Percentiles rank a stretch among this genome's conserved stretches.
Evolutionary conservation across 2,888 invertebrate species (phyloP).

Genomic region (Byasa hedistus): DNA sequence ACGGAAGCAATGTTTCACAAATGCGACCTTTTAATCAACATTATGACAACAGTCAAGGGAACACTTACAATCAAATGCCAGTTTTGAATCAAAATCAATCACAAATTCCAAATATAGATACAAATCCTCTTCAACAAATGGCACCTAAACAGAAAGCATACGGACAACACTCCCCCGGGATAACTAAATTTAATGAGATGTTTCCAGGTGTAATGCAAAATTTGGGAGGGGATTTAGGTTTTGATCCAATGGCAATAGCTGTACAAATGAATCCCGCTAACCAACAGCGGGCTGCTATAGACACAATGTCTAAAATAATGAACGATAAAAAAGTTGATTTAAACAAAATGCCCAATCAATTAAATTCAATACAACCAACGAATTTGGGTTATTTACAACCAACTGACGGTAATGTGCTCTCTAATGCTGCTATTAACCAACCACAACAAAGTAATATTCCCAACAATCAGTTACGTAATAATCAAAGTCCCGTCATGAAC

Average conservation of each 20-base stretch:
- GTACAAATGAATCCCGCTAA: constrained; percentile 74
- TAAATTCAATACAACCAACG: constrained; percentile 28
- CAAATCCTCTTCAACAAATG: constrained; percentile 11
- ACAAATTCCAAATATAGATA: constrained; percentile 1
- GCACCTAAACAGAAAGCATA: constrained; percentile 15
- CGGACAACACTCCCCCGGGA: constrained; percentile 53
- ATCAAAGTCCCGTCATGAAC: constrained; percentile 5
- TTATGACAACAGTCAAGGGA: constrained; percentile 11
- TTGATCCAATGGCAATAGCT: constrained; percentile 73
- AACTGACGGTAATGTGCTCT: constrained; percentile 4
- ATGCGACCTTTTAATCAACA: constrained; percentile 11
- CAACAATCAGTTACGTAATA: background rate
- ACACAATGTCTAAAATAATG: constrained; percentile 59
- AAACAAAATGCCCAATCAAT: constrained; percentile 28
- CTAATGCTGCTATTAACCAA: constrained; percentile 21
- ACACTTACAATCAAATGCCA: constrained; percentile 14
- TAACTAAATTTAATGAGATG: constrained; percentile 67
- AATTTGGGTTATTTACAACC: constrained; percentile 21
- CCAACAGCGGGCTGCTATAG: constrained; percentile 55
- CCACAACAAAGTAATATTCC: constrained; percentile 11
- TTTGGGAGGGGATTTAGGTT: constrained; percentile 55
- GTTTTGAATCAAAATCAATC: constrained; percentile 2
- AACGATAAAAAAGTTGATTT: constrained; percentile 37
- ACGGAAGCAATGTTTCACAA: constrained; percentile 26
- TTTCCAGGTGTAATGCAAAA: constrained; percentile 65